A percentile compares a stretch with the other conserved stretches of the same genome.
Evolutionary conservation across 2,888 invertebrate species (phyloP).

Genomic region (Periphyllus acericola): DNA sequence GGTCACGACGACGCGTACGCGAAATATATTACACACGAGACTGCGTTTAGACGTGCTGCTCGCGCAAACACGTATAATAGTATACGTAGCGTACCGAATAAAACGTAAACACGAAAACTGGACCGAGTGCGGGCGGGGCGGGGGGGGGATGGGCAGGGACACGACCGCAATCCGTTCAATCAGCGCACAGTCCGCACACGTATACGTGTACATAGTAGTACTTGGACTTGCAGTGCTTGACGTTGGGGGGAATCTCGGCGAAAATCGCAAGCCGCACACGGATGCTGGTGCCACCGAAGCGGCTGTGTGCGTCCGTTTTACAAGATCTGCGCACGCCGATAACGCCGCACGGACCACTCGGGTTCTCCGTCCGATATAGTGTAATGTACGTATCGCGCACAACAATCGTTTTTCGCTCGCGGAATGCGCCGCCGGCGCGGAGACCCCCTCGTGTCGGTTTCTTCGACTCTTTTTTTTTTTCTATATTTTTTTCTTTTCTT

Average conservation of each 20-base stretch:
- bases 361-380: neutral
- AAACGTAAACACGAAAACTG: constrained; percentile 35
- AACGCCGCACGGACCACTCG: neutral
- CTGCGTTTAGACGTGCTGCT: neutral
- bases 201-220: neutral
- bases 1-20: neutral
- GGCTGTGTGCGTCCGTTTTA: neutral
- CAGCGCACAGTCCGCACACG: neutral
- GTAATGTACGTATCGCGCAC: neutral
- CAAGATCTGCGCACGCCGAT: constrained; percentile 25
- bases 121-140: neutral
- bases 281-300: constrained; percentile 7
- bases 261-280: constrained; percentile 7
- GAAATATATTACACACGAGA: neutral
- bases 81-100: neutral
- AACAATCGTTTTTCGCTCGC: neutral
- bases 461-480: neutral
- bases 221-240: too few relatives aligned
- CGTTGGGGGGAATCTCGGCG: constrained; percentile 11
- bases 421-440: neutral
- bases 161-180: neutral
- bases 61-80: neutral
- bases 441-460: neutral
- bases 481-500: neutral
- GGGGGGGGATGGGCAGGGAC: neutral